These are phyloP conservation scores for Hemiprocne comata DNA, from an alignment of 2,113 vertebrate genomes.

Conservation along the genomic window DNA sequence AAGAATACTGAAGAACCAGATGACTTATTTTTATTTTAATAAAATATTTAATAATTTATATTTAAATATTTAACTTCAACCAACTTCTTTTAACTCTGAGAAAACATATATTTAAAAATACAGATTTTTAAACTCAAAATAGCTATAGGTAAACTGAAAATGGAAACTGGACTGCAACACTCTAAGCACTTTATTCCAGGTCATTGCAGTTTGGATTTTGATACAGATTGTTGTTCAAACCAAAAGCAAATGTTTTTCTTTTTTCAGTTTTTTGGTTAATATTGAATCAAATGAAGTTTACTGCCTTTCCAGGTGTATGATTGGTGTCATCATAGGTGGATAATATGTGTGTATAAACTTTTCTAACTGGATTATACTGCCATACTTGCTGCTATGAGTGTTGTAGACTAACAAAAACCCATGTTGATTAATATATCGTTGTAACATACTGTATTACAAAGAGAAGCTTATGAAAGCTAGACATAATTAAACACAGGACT, in stretches of 20 bases:
- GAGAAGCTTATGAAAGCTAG: not conserved
- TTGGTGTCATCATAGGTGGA: not conserved
- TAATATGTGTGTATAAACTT: not conserved
- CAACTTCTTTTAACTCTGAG: not conserved
- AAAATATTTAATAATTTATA: not conserved
- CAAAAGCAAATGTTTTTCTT: not conserved
- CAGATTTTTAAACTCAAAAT: not conserved
- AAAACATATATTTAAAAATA: not conserved
- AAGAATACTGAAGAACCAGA: not conserved
- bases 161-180: not conserved
- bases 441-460: not conserved
- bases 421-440: not conserved
- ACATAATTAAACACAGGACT: not conserved
- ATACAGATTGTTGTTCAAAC: not conserved
- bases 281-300: not conserved
- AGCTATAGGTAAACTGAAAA: not conserved
- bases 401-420: fast-evolving
- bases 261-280: not conserved
- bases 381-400: not conserved
- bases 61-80: not conserved
- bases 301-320: not conserved
- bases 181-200: not conserved
- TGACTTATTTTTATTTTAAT: not conserved
- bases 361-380: not conserved
- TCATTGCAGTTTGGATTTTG: not conserved